Evolutionary conservation across 2,888 invertebrate species (phyloP).

Genomic region (Papilio protenor): DNA sequence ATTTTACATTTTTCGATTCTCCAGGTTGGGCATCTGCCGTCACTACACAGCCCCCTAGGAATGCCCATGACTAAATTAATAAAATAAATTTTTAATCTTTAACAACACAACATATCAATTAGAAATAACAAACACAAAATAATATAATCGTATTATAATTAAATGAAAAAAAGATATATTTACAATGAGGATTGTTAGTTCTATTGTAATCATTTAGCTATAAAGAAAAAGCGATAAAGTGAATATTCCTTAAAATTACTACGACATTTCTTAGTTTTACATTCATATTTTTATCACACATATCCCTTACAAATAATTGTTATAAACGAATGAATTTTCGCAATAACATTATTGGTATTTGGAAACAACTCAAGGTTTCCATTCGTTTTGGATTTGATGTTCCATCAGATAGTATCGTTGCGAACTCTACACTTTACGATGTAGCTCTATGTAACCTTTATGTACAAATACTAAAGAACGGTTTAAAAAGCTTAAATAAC

Average conservation of each 20-base stretch:
- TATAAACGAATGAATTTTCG: not conserved
- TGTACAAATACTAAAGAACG: not conserved
- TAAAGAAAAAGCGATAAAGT: not conserved
- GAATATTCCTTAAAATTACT: not conserved
- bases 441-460: not conserved
- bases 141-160: no score
- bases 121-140: no score
- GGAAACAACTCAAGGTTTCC: not conserved
- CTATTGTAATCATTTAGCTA: not conserved
- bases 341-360: slow-evolving; percentile 1
- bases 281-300: not conserved
- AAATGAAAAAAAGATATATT: no score
- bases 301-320: not conserved
- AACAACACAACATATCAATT: no score
- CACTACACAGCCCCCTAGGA: no score
- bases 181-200: not conserved
- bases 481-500: not conserved
- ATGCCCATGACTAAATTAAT: no score
- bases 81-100: no score
- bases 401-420: slow-evolving; percentile 4
- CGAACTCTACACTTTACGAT: slow-evolving; percentile 5
- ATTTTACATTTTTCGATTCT: no score
- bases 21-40: no score
- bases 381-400: slow-evolving; percentile 6
- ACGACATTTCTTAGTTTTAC: not conserved